Percentiles rank a stretch among this genome's conserved stretches.
These are phyloP conservation scores for Telenomus remus DNA, from an alignment of 1,140 invertebrate species.

Conservation along the genomic window DNA sequence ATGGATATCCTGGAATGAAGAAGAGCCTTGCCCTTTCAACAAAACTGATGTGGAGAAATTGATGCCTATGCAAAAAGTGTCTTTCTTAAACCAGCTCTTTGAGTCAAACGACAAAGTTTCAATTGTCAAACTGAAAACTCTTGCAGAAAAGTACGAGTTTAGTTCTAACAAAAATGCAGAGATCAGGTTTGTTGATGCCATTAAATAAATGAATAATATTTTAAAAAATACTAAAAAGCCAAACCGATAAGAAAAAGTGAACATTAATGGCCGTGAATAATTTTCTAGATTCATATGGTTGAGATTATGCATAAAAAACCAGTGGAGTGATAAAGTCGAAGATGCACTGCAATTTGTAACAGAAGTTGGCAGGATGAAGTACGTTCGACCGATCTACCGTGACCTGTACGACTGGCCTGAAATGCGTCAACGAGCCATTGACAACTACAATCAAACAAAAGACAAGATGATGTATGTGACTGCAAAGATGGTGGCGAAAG, in stretches of 20 bases:
- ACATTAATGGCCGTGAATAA: not conserved
- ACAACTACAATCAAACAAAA: conserved; percentile 83
- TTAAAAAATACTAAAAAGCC: not conserved
- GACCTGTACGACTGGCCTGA: conserved; percentile 89
- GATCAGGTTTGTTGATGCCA: conserved; percentile 75
- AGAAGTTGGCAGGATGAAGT: conserved; percentile 92
- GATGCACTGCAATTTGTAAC: conserved; percentile 86
- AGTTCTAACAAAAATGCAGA: conserved; percentile 84
- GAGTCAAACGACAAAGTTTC: conserved; percentile 76
- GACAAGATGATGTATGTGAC: conserved; percentile 89
- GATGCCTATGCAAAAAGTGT: conserved; percentile 81
- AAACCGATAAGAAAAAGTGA: not conserved
- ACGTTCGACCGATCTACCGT: conserved; percentile 89
- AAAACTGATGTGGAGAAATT: conserved; percentile 77
- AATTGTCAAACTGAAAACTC: conserved; percentile 77
- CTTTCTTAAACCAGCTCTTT: conserved; percentile 84
- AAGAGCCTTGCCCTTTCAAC: conserved; percentile 70
- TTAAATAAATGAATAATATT: conserved; percentile 65
- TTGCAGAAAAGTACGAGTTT: conserved; percentile 84
- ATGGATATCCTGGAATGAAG: conserved; percentile 77
- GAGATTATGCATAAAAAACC: conserved; percentile 83
- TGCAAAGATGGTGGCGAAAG: conserved; percentile 84
- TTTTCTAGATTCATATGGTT: conserved; percentile 83
- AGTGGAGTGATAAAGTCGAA: conserved; percentile 81
- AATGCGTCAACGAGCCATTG: conserved; percentile 80